Percentiles rank a stretch among this genome's conserved stretches.
Evolutionary conservation across 2,797 vertebrate genomes (phyloP).

Genomic region (Pristis pectinata): DNA sequence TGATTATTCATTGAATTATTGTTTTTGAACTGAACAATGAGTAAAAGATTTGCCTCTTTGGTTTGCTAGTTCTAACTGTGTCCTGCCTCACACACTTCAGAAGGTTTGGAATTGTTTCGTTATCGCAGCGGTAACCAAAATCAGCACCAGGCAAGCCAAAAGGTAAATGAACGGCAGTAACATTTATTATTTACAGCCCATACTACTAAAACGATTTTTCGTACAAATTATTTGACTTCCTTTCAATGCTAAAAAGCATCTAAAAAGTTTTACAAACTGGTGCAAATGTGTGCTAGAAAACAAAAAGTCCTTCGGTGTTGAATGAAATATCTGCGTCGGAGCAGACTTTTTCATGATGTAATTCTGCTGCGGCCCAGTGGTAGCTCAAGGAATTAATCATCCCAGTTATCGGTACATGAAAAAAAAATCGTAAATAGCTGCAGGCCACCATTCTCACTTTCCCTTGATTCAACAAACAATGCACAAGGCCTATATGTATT

Average conservation of each 20-base stretch:
- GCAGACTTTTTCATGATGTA: constrained; percentile 40
- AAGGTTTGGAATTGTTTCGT: not conserved
- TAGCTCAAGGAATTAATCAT: constrained; percentile 39
- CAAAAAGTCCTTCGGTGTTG: not conserved
- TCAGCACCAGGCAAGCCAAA: not conserved
- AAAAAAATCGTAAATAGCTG: not conserved
- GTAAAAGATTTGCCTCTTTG: no score
- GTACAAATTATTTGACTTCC: not conserved
- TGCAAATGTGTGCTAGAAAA: not conserved
- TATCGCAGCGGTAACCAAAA: not conserved
- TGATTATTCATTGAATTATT: not conserved
- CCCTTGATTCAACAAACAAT: not conserved
- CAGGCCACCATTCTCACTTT: constrained; percentile 20
- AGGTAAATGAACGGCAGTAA: not conserved
- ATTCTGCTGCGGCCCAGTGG: constrained; percentile 48
- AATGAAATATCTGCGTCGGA: not conserved
- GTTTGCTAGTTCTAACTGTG: not conserved
- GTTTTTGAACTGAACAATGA: not conserved
- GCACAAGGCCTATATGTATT: no score
- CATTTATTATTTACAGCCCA: not conserved
- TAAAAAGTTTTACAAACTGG: not conserved
- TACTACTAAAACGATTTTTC: not conserved
- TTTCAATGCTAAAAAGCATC: not conserved
- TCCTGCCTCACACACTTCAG: not conserved
- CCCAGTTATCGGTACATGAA: not conserved